These are phyloP conservation scores for Drosophila paranaensis DNA, from an alignment of 2,888 invertebrate species.

Conservation along the genomic window DNA sequence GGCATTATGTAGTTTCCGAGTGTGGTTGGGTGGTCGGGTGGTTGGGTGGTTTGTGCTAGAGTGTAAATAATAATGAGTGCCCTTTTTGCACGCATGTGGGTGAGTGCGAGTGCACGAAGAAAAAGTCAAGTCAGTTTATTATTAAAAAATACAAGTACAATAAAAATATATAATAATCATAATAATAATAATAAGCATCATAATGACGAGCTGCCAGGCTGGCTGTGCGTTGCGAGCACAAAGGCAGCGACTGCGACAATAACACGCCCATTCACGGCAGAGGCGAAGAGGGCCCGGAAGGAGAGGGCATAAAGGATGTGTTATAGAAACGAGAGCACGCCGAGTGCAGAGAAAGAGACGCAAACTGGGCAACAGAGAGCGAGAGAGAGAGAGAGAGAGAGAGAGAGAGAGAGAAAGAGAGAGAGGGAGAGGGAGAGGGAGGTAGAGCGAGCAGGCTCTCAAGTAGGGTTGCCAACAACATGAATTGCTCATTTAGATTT, in stretches of 20 bases:
- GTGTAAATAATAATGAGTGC: constrained; percentile 50
- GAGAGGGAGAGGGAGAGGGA: not conserved
- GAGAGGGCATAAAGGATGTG: constrained; percentile 23
- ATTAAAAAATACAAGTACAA: constrained; percentile 75
- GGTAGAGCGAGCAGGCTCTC: constrained; percentile 35
- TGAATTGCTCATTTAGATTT: constrained; percentile 78
- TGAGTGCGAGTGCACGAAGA: constrained; percentile 36
- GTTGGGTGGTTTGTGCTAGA: constrained; percentile 4
- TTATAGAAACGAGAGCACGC: constrained; percentile 53
- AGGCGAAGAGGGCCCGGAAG: constrained; percentile 14
- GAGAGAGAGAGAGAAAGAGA: not conserved
- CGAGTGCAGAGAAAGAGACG: constrained; percentile 30
- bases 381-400: no score
- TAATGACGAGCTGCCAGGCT: constrained; percentile 45
- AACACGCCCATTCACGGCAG: constrained; percentile 33
- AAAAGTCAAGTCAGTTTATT: constrained; percentile 70
- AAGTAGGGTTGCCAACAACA: constrained; percentile 76
- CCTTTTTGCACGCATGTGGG: constrained; percentile 67
- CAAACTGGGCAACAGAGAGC: no score
- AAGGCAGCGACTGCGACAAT: constrained; percentile 48
- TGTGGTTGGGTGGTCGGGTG: constrained; percentile 18
- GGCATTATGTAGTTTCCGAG: constrained; percentile 21
- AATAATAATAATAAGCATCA: constrained; percentile 59
- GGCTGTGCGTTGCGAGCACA: constrained; percentile 23
- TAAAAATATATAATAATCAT: constrained; percentile 64